Evolutionary conservation across 2,113 vertebrate species (phyloP).

Genomic region (Alosa alosa): DNA sequence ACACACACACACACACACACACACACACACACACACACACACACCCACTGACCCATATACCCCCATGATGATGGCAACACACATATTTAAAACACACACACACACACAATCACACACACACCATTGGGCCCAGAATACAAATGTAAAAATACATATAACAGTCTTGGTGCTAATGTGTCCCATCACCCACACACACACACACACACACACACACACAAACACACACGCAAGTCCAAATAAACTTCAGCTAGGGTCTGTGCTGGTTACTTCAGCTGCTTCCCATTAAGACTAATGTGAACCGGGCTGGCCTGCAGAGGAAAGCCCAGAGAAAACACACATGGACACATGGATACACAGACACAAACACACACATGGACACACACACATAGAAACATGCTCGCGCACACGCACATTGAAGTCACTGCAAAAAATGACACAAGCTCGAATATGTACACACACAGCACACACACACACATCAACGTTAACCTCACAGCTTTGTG

Average conservation of each 20-base stretch:
- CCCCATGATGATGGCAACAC: neutral
- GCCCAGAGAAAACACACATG: conserved; percentile 42
- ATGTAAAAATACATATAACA: too few relatives aligned
- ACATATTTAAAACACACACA: too few relatives aligned
- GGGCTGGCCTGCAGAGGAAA: conserved; percentile 22
- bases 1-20: conserved; percentile 4
- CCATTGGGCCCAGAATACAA: too few relatives aligned
- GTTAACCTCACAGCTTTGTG: too few relatives aligned
- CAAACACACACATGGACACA: neutral
- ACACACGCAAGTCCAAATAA: conserved; percentile 34
- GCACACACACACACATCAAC: neutral
- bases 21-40: conserved; percentile 17
- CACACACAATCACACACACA: too few relatives aligned
- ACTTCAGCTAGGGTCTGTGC: conserved; percentile 19
- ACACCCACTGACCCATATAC: neutral
- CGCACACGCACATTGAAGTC: too few relatives aligned
- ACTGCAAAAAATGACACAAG: too few relatives aligned
- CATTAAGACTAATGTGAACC: conserved; percentile 49
- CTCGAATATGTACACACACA: too few relatives aligned
- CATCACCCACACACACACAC: neutral
- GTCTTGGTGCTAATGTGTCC: neutral
- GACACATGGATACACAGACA: neutral
- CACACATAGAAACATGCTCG: neutral
- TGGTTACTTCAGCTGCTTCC: conserved; percentile 43
- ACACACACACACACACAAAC: conserved; percentile 16